Conservation (phyloP, 2,797 vertebrate genomes). For the Hydrophis major region DNA sequence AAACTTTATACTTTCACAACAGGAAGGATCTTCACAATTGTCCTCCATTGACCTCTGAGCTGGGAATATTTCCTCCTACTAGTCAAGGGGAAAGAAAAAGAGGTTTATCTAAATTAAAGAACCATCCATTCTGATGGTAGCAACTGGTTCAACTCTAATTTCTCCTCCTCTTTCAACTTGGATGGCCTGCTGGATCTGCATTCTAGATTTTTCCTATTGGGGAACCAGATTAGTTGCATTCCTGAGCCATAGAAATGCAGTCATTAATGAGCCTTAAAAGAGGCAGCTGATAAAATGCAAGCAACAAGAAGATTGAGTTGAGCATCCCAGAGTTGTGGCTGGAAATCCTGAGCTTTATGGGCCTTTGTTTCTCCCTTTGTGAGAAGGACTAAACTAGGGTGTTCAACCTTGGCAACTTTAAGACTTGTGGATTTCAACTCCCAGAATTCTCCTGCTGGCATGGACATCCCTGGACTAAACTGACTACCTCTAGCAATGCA, state of each 20-base stretch:
- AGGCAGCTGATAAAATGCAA: background rate
- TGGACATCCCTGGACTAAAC: background rate
- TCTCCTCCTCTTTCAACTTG: background rate
- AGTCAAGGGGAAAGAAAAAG: background rate
- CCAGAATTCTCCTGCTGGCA: background rate
- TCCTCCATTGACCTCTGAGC: background rate
- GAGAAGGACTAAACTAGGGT: background rate
- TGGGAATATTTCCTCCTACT: background rate
- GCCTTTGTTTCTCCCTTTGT: background rate
- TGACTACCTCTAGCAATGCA: background rate
- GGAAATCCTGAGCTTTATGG: background rate
- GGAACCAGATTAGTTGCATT: background rate
- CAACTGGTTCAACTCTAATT: background rate
- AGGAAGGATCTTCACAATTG: background rate
- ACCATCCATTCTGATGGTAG: background rate
- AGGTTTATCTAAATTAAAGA: background rate
- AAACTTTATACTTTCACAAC: too few relatives aligned
- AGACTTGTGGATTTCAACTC: background rate
- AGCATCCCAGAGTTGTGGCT: background rate
- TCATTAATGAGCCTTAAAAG: background rate
- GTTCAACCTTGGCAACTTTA: background rate
- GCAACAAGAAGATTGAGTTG: background rate
- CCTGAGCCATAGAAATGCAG: background rate
- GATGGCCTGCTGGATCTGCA: background rate
- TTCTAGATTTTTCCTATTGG: background rate